Conservation (phyloP, 2,797 vertebrate genomes). For the Danio albolineatus region DNA sequence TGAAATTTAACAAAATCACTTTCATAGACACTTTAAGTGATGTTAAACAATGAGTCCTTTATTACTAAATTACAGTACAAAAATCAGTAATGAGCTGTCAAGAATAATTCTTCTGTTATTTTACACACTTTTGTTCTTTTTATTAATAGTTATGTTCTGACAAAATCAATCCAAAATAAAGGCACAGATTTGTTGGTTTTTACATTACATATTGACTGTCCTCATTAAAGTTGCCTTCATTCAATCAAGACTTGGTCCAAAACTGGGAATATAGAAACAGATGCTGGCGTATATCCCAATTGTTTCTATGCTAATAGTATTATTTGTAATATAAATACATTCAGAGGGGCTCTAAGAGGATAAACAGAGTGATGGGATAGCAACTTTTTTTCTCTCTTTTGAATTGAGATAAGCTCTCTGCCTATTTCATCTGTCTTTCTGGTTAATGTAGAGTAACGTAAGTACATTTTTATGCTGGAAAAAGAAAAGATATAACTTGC, state of each 20-base stretch:
- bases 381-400: constrained; percentile 19
- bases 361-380: constrained; percentile 25
- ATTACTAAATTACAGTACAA: too few species aligned
- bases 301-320: constrained; percentile 26
- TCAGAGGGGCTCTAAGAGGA: constrained; percentile 35
- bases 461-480: constrained; percentile 8
- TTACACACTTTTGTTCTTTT: background rate
- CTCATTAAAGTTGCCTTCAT: background rate
- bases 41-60: too few species aligned
- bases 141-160: background rate
- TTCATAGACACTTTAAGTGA: too few species aligned
- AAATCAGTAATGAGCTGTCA: too few species aligned
- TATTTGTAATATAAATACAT: constrained; percentile 32
- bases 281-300: constrained; percentile 1
- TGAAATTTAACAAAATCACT: too few species aligned
- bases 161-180: background rate
- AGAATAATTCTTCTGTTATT: too few species aligned
- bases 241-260: background rate
- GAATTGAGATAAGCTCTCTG: constrained; percentile 32
- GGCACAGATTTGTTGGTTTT: background rate
- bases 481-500: constrained; percentile 3
- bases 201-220: background rate
- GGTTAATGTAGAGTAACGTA: constrained; percentile 29
- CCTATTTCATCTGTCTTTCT: constrained; percentile 43
- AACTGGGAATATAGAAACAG: constrained; percentile 15